Evolutionary conservation across 2,113 vertebrate species (phyloP), one percentile per base, ranked within the genome.

Genomic region (Gnathonemus echidnorhynchus): DNA sequence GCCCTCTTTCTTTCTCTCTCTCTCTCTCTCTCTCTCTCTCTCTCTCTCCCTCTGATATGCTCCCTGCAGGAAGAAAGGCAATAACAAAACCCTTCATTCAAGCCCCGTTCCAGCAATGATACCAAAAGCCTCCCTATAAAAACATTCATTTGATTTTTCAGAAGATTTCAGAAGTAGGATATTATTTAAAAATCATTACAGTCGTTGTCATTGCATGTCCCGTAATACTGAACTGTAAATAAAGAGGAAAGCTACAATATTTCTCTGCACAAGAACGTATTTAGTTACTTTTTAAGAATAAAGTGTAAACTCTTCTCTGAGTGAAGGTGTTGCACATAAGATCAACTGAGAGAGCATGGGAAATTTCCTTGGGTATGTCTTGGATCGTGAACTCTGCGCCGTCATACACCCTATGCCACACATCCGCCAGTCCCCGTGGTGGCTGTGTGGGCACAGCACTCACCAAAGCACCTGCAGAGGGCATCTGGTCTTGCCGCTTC

Each of bases 71-170:
- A 48, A 48, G 21, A 85, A 46, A 85, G 48, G 45, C 45, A 85
- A 85, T 85, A 85, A 85, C 21, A 85, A 85, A 48, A 42, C 35
- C 35, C 74, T 80, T 80, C 74, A 80, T 80, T 80, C 74, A 80
- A 46, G 83, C 45, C 17, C 2, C 45, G 10, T 48, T 85, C 42
- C 5, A n/a, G 19, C 83, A 48, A 48, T 85, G 45, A 85, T 85
- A 85, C 45, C 35, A 85, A 42, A 85, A 85, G 45, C 83, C 21
- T 48, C 39, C 45, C 45, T 3, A 48, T 85, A 48, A 85, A 85
- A 46, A 48, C 83, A 85, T 85, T 46, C 19, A 85, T 83, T 45
- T 45, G 77, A 85, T 85, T 85, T 85, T 85, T 10, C 83, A 85
- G 8, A 85, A 77, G 35, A 42, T 80, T 85, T 24, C 45, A 24